Evolutionary conservation across 2,113 vertebrate species (phyloP).

Genomic region (Siniperca knerii): DNA sequence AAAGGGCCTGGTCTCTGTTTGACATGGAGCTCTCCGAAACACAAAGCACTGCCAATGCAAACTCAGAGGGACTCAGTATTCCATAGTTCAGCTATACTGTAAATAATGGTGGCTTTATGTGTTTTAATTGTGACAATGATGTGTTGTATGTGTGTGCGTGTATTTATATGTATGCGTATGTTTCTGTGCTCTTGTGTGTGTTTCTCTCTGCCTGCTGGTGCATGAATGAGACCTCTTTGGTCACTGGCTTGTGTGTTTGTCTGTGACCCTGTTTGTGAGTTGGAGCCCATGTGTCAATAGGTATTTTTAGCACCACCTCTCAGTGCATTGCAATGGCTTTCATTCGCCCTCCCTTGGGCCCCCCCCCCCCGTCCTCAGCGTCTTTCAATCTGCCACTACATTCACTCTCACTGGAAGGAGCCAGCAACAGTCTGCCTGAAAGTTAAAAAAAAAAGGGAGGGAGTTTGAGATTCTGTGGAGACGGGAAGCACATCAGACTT

Average conservation of each 20-base stretch:
- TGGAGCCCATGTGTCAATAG: conserved; percentile 82
- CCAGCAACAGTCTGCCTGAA: conserved; percentile 59
- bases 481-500: conserved; percentile 40
- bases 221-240: conserved; percentile 67
- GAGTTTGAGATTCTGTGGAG: conserved; percentile 41
- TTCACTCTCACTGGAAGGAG: conserved; percentile 80
- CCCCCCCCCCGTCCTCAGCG: conserved; percentile 30
- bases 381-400: conserved; percentile 52
- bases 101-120: not conserved
- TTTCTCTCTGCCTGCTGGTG: conserved; percentile 34
- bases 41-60: conserved; percentile 39
- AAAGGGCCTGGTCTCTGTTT: conserved; percentile 42
- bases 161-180: not conserved
- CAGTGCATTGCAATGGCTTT: conserved; percentile 85
- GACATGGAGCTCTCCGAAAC: conserved; percentile 34
- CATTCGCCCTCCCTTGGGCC: conserved; percentile 74
- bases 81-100: conserved; percentile 1
- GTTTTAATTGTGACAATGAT: conserved; percentile 16
- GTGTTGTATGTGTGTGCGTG: not conserved
- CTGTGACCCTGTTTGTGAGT: conserved; percentile 77
- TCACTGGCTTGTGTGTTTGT: conserved; percentile 71
- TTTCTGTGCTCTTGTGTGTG: conserved; percentile 11
- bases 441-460: conserved; percentile 32
- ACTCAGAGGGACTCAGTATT: not conserved
- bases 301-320: conserved; percentile 86